Evolutionary conservation across 2,888 invertebrate genomes (phyloP).

Genomic region (Drosophila algonquin): DNA sequence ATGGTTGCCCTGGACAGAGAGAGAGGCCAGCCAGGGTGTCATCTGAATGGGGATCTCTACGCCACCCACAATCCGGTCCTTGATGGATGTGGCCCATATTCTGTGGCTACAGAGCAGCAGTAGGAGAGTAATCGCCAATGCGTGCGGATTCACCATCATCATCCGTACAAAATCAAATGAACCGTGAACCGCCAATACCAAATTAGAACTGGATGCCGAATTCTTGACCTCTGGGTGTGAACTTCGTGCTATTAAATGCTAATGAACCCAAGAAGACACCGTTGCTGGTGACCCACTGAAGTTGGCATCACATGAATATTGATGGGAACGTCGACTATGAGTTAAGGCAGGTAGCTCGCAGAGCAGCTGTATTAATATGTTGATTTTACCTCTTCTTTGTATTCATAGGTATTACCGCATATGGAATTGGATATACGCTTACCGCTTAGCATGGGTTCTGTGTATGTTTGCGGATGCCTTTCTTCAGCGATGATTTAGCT

Average conservation of each 20-base stretch:
- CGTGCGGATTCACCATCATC: slow-evolving; percentile 13
- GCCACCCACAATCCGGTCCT: slow-evolving; percentile 81
- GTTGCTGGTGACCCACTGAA: slow-evolving; percentile 17
- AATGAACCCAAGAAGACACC: slow-evolving; percentile 20
- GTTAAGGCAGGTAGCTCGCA: background rate
- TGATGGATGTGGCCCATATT: slow-evolving; percentile 12
- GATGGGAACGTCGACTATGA: slow-evolving; percentile 1
- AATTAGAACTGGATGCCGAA: slow-evolving; percentile 20
- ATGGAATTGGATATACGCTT: too few relatives aligned
- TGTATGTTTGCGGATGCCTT: background rate
- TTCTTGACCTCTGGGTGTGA: slow-evolving; percentile 31
- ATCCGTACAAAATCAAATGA: slow-evolving; percentile 24
- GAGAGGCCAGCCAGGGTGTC: slow-evolving; percentile 82
- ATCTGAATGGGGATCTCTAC: slow-evolving; percentile 70
- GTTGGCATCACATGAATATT: slow-evolving; percentile 24
- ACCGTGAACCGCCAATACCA: slow-evolving; percentile 15
- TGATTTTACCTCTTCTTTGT: background rate
- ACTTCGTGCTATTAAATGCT: slow-evolving; percentile 22
- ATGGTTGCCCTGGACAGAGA: slow-evolving; percentile 70
- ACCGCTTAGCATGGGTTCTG: background rate
- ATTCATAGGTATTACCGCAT: too few relatives aligned
- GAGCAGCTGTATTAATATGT: slow-evolving; percentile 1
- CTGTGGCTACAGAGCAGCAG: slow-evolving; percentile 27
- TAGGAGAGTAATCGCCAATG: slow-evolving; percentile 2
- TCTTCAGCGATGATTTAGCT: background rate